Evolutionary conservation across 2,797 vertebrate genomes (phyloP).

Genomic region (Paedocypris micromegethes): DNA sequence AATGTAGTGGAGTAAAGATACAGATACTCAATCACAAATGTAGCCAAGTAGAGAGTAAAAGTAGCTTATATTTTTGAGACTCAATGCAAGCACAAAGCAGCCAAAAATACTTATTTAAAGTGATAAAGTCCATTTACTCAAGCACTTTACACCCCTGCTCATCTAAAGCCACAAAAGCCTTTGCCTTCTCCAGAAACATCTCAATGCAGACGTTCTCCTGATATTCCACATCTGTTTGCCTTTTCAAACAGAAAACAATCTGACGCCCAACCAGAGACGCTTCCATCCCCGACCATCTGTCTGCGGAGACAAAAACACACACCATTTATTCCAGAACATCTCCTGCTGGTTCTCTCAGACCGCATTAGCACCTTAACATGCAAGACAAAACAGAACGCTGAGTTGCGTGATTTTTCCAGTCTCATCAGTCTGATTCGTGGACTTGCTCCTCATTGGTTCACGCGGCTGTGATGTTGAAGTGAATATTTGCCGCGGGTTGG

Average conservation of each 20-base stretch:
- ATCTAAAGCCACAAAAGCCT: conserved; percentile 22
- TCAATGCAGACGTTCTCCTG: conserved; percentile 19
- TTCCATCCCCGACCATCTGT: conserved; percentile 26
- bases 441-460: not conserved
- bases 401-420: not conserved
- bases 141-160: no score
- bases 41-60: no score
- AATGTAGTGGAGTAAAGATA: no score
- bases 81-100: no score
- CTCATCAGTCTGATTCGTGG: not conserved
- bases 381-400: not conserved
- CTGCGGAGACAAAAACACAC: conserved; percentile 24
- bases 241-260: conserved; percentile 35
- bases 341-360: conserved; percentile 21
- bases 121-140: no score
- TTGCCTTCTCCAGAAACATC: conserved; percentile 23
- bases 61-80: no score
- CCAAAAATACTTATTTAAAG: no score
- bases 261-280: conserved; percentile 11
- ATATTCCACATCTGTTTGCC: conserved; percentile 22
- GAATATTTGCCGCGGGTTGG: no score
- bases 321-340: conserved; percentile 27
- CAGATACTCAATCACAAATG: no score
- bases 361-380: conserved; percentile 22
- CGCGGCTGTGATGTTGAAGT: no score